Base-by-base conservation (phyloP, 2,888 invertebrate species). In the Leptogaster cylindrica region DNA sequence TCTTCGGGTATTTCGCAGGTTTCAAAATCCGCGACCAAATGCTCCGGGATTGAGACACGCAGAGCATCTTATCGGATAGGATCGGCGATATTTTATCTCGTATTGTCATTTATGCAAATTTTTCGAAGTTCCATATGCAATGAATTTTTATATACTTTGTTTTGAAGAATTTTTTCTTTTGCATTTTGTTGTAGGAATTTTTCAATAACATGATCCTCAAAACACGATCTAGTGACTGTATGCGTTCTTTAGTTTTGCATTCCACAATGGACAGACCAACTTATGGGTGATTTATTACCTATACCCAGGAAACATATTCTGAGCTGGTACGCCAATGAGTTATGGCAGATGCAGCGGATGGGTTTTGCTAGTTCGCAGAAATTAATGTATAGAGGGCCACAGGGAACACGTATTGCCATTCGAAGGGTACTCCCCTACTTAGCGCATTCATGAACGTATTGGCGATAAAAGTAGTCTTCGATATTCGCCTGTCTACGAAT, bases 31-130 rank as follows among this genome's bases (percentile, higher is more conserved):
- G 39, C 58, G 20, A 23, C 12, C 39, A 16, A 23, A 58, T 23
- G 25, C 14, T 23, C 28, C 25, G 41, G 41, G 41, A 58, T 58
- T 39, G 39, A 58, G 25, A 39, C 58, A 58, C 58, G 58, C 58
- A 58, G 18, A n/a, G 41, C 36, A 25, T 28, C 39, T 58, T 58
- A 39, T 58, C 66, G 55, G 46, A 18, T 28, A 20, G 55, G 41
- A 66, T 52, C 52, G 41, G 18, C 46, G 46, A 52, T 66, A 66
- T 66, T 55, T 66, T 66, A 66, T 66, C 66, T 41, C 25, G 41
- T 23, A 66, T 66, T 66, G 65, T 66, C 65, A 66, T 66, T 66
- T 66, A 66, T 66, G 66, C 55, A 66, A 66, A 66, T 66, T 66
- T 66, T 64, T 18, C 27, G 10, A 44, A 48, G 33, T 64, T 20